Base-by-base conservation (phyloP, 2,113 vertebrate genomes). In the Rhadina sibilatrix region DNA sequence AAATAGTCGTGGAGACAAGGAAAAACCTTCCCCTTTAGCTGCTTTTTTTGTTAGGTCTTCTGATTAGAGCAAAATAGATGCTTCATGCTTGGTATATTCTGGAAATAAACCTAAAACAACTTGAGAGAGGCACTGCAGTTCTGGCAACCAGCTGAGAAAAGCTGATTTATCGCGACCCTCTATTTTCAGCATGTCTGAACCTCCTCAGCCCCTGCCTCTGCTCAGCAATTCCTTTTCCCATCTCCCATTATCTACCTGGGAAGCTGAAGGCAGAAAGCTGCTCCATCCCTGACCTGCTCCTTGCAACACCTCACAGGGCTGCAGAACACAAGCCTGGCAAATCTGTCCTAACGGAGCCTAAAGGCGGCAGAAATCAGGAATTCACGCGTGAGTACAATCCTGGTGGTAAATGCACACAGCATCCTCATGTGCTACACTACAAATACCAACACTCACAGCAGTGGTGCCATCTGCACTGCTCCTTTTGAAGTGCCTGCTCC, bases 371-470 rank as follows among this genome's bases (percentile, higher is more conserved):
- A 47, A 75, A 92, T 59, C 0, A 8, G 61, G 53, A 78, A 87
- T 92, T 72, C 87, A 60, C 10, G 1, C 40, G 23, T 33, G n/a
- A 87, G 72, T 4, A 28, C 49, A 19, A 38, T 89, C 33, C 83
- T 33, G 12, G 53, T 19, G 61, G 72, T 22, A 71, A 77, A 53
- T 3, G 57, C 50, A 40, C 15, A 3, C 10, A 11, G 82, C 19
- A 44, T 27, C 77, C 83, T 40, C 11, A 2, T 0, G 44, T 18
- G 50, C 60, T 15, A 15, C 1, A 0, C 33, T 53, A n/a, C 37
- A 64, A 40, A 84, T 0, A 65, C 61, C 20, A 31, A 53, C 0
- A 23, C n/a, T 82, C 53, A 12, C n/a, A 53, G 83, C 0, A 68
- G 64, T 7, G n/a, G 5, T 53, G 82, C 87, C 87, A 87, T 46